Base-by-base conservation (phyloP, 2,797 vertebrate genomes). In the Takifugu rubripes region DNA sequence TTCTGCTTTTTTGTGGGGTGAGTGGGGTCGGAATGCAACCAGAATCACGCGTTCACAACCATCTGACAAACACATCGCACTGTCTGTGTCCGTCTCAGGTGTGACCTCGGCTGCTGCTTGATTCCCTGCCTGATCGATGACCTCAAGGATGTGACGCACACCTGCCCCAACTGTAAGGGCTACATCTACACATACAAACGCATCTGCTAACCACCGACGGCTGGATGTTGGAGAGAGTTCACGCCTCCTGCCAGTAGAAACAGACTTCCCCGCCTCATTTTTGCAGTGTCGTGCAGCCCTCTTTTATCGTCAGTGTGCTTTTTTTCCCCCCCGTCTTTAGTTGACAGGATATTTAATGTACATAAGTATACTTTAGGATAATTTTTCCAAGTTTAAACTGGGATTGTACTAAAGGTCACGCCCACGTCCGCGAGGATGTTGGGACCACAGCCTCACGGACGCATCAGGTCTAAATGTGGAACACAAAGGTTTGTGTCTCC, bases 131-230 rank as follows among this genome's bases (percentile, higher is more conserved):
- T 99, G 84, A 95, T 99, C 0, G 96, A 99, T 5, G 95, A 99
- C 86, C 95, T 99, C 83, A 99, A 99, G 92, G 97, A 99, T 21
- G 97, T 99, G 91, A 98, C 95, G 1, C 97, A 99, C 88, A 96
- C 93, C 40, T 99, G 97, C 82, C 97, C 97, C 69, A 94, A 94
- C 90, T 99, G 97, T 90, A 99, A 98, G 93, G 97, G 95, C 85
- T 97, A 98, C 72, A 98, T 99, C 87, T 99, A 98, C 89, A 98
- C 96, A 54, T 98, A 98, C 92, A 98, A 98, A 88, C 97, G 96
- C 88, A 93, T 95, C 91, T 98, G 96, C 93, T 98, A 95, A 94
- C 92, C 86, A 82, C 72, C 71, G 79, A 84, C 81, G 56, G 72
- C 78, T 55, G 66, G 77, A 73, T 70, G 73, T 59, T 52, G 68